Percentiles rank a stretch among this genome's conserved stretches.
These are phyloP conservation scores for Bryconaethiops microstoma DNA, from an alignment of 2,797 vertebrate genomes.

Conservation along the genomic window DNA sequence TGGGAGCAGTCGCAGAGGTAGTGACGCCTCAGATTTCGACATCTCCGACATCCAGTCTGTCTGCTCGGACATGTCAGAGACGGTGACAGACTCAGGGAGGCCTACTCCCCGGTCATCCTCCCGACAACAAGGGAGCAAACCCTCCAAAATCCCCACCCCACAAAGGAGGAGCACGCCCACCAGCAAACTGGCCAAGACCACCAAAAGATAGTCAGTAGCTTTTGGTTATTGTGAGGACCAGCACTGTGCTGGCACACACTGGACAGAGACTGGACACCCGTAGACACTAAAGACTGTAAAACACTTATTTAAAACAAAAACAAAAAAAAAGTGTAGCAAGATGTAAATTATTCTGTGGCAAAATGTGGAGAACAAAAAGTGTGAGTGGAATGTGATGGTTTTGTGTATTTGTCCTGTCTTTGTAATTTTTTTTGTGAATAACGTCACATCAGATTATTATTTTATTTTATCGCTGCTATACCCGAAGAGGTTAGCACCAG, in stretches of 20 bases:
- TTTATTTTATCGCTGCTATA: conserved; percentile 80
- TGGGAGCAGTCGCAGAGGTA: conserved; percentile 94
- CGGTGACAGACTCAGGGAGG: conserved; percentile 80
- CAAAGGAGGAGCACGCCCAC: conserved; percentile 85
- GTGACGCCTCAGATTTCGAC: conserved; percentile 98
- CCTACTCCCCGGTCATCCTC: conserved; percentile 82
- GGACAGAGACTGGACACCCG: conserved; percentile 74
- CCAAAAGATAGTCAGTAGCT: conserved; percentile 91
- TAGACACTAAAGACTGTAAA: conserved; percentile 72
- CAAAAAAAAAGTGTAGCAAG: conserved; percentile 48
- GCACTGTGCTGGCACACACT: conserved; percentile 58
- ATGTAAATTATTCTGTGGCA: conserved; percentile 94
- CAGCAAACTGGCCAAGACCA: conserved; percentile 89
- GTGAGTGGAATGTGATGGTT: conserved; percentile 92
- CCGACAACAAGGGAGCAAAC: conserved; percentile 85
- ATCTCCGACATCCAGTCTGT: conserved; percentile 99
- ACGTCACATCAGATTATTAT: conserved; percentile 81
- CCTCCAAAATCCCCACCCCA: conserved; percentile 97
- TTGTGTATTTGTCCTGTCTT: conserved; percentile 93
- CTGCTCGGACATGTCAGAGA: conserved; percentile 91
- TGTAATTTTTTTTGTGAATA: conserved; percentile 90
- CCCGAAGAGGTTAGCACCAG: conserved; percentile 77
- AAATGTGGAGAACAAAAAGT: conserved; percentile 81
- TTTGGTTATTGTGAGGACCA: conserved; percentile 45
- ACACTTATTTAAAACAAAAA: conserved; percentile 62